Percentiles rank a stretch among this genome's conserved stretches.
Conservation (phyloP, 1,140 invertebrate species). For the Neodiprion virginianus region DNA sequence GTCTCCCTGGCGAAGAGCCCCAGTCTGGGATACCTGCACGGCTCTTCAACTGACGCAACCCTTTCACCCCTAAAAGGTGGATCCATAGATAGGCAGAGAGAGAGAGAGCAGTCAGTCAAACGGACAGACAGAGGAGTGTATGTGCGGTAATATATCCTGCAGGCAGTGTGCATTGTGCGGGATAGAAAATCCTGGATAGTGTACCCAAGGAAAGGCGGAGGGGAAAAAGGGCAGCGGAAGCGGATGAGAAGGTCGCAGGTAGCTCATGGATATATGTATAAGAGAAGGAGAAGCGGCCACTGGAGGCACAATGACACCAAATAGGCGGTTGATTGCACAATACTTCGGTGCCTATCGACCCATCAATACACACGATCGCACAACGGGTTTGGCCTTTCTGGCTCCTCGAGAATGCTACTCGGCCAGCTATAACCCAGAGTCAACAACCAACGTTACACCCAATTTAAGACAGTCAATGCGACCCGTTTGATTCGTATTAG, state of each 20-base stretch:
- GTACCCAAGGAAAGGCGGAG: neutral
- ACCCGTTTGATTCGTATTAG: slow-evolving; percentile 46
- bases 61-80: too few species aligned
- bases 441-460: slow-evolving; percentile 58
- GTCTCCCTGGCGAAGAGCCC: too few species aligned
- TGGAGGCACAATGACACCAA: slow-evolving; percentile 58
- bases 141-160: too few species aligned
- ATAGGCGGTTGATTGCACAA: slow-evolving; percentile 60
- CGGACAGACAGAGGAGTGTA: too few species aligned
- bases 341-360: slow-evolving; percentile 58
- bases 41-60: too few species aligned
- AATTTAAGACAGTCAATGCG: slow-evolving; percentile 54
- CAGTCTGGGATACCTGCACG: too few species aligned
- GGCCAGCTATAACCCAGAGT: slow-evolving; percentile 31
- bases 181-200: neutral
- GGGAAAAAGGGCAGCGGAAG: neutral
- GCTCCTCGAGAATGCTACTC: too few species aligned
- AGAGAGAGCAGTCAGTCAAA: too few species aligned
- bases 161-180: neutral
- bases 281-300: slow-evolving; percentile 41
- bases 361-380: slow-evolving; percentile 46
- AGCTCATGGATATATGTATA: slow-evolving; percentile 10
- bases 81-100: too few species aligned
- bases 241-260: neutral
- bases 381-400: too few species aligned